Conservation (phyloP, 2,888 invertebrate genomes). For the Melipona beecheii region DNA sequence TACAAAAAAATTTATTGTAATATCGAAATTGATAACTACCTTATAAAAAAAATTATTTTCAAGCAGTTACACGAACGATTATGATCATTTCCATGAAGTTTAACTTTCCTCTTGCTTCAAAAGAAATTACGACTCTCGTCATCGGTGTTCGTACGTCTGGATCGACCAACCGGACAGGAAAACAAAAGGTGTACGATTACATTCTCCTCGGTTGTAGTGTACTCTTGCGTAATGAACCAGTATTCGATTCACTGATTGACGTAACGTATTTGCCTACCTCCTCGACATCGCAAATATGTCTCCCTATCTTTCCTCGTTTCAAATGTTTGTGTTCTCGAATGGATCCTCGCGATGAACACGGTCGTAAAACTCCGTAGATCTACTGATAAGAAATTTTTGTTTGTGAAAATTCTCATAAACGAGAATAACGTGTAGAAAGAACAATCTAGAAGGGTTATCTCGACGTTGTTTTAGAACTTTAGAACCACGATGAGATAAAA, state of each 20-base stretch:
- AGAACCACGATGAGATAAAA: too few relatives aligned
- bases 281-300: not conserved
- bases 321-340: not conserved
- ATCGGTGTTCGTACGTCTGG: not conserved
- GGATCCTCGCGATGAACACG: not conserved
- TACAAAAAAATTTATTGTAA: too few relatives aligned
- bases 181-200: conserved; percentile 50
- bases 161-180: not conserved
- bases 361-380: too few relatives aligned
- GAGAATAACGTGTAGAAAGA: too few relatives aligned
- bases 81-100: too few relatives aligned
- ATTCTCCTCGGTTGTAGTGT: conserved; percentile 14
- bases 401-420: not conserved
- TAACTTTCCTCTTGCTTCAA: too few relatives aligned
- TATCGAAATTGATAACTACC: too few relatives aligned
- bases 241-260: conserved; percentile 46
- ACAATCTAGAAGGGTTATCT: too few relatives aligned
- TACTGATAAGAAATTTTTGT: not conserved
- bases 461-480: too few relatives aligned
- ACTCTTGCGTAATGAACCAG: conserved; percentile 47
- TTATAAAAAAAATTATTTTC: not conserved
- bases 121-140: conserved; percentile 7
- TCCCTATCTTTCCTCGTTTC: not conserved
- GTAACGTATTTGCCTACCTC: conserved; percentile 30
- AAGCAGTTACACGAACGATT: too few relatives aligned